Conservation (phyloP, 2,797 vertebrate genomes). For the Sternarchorhynchus goeldii region DNA sequence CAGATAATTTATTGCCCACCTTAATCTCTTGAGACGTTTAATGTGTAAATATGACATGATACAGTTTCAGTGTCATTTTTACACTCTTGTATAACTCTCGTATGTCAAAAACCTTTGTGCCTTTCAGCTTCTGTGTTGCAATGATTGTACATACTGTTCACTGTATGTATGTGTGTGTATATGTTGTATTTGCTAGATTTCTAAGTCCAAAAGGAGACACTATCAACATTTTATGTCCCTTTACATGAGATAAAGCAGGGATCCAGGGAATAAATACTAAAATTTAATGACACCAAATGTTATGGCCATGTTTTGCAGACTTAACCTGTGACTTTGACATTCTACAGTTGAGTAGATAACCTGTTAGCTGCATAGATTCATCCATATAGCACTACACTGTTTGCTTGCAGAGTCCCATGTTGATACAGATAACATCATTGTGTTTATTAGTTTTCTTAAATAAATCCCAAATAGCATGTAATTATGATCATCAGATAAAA, state of each 20-base stretch:
- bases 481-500: slow-evolving; percentile 69
- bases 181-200: slow-evolving; percentile 16
- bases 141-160: slow-evolving; percentile 49
- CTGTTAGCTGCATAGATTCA: slow-evolving; percentile 37
- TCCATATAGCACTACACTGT: background rate
- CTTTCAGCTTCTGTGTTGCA: slow-evolving; percentile 5
- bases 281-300: background rate
- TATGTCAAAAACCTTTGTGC: slow-evolving; percentile 1
- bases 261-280: slow-evolving; percentile 34
- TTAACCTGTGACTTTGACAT: slow-evolving; percentile 11
- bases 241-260: slow-evolving; percentile 31
- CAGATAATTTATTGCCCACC: background rate
- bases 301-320: background rate
- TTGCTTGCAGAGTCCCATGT: slow-evolving; percentile 38
- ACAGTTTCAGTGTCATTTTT: background rate
- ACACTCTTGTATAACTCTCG: slow-evolving; percentile 5
- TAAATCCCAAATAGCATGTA: slow-evolving; percentile 63
- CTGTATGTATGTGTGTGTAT: slow-evolving; percentile 38
- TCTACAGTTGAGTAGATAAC: slow-evolving; percentile 12
- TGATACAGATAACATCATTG: slow-evolving; percentile 40
- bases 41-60: slow-evolving; percentile 18
- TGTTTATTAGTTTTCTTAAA: slow-evolving; percentile 74
- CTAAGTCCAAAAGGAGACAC: slow-evolving; percentile 6
- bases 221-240: slow-evolving; percentile 1
- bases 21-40: slow-evolving; percentile 5